Base-by-base conservation (phyloP, 2,113 vertebrate species). In the Capreolus pygargus region DNA sequence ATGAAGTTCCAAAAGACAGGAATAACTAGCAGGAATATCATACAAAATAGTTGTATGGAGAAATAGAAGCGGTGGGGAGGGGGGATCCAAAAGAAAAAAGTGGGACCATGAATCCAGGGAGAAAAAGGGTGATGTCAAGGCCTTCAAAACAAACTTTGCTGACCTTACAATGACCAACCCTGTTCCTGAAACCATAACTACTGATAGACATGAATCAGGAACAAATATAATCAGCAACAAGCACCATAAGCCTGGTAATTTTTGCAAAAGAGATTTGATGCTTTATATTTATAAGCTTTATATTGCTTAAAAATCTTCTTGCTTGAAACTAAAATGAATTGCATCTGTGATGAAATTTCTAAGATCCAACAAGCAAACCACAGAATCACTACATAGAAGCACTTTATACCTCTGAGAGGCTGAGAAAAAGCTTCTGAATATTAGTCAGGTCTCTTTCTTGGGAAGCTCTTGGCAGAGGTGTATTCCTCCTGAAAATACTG, bases 271-370 rank as follows among this genome's bases (percentile, higher is more conserved):
- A 91, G 23, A 81, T 67, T 90, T 96, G 90, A 89, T 4, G 5
- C 79, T 74, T 74, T 39, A 70, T 70, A 39, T 70, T 70, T 70
- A 70, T 30, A 92, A 17, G 45, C 6, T 88, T 96, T 95, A 76
- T 84, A 91, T 86, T 95, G 47, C 27, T 57, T 88, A 93, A 58
- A 83, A 9, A 36, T 27, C 25, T 83, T 83, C 12, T 83, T 55
- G 12, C 52, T 83, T 55, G n/a, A 64, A 94, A 95, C 33, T 84
- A 30, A 93, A 82, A 96, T 94, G 17, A 89, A 86, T 87, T 97
- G 91, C 92, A 96, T 87, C 60, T 60, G 64, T 17, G 95, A 7
- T 97, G 90, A 93, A 96, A 96, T 95, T 95, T 98, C 93, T 89
- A 96, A 27, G 76, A 91, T 94, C 95, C 94, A 93, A 52, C 81